Evolutionary conservation across 2,888 invertebrate species (phyloP).

Genomic region (Dichetophora obliterata): DNA sequence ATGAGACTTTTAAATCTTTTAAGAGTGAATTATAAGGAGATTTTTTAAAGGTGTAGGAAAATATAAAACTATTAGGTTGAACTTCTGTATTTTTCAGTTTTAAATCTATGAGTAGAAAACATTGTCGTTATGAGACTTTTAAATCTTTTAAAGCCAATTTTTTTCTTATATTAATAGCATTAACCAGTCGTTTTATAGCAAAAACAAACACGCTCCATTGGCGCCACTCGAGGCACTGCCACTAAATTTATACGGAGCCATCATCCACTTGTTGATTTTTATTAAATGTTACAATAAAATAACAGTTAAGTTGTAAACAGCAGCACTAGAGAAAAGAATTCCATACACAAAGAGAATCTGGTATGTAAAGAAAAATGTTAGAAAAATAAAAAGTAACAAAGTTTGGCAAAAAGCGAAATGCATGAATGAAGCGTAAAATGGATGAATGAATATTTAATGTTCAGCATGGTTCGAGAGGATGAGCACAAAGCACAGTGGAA

Average conservation of each 20-base stretch:
- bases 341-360: not conserved
- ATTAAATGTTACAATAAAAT: constrained; percentile 49
- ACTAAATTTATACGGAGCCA: constrained; percentile 40
- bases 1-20: constrained; percentile 42
- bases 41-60: too few relatives aligned
- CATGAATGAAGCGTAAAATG: constrained; percentile 45
- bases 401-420: constrained; percentile 26
- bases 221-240: constrained; percentile 41
- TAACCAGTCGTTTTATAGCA: constrained; percentile 10
- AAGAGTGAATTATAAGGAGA: too few relatives aligned
- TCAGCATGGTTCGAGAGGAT: constrained; percentile 8
- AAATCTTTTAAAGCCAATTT: constrained; percentile 45
- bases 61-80: not conserved
- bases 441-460: constrained; percentile 45
- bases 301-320: constrained; percentile 48
- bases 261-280: constrained; percentile 50
- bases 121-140: constrained; percentile 21
- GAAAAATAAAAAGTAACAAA: constrained; percentile 18
- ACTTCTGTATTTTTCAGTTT: not conserved
- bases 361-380: not conserved
- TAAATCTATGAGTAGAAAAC: constrained; percentile 6
- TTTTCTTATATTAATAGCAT: constrained; percentile 46
- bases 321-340: constrained; percentile 4
- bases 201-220: constrained; percentile 43
- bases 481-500: not conserved